Base-by-base conservation (phyloP, 1,140 invertebrate genomes). In the Ceratina japonica region DNA sequence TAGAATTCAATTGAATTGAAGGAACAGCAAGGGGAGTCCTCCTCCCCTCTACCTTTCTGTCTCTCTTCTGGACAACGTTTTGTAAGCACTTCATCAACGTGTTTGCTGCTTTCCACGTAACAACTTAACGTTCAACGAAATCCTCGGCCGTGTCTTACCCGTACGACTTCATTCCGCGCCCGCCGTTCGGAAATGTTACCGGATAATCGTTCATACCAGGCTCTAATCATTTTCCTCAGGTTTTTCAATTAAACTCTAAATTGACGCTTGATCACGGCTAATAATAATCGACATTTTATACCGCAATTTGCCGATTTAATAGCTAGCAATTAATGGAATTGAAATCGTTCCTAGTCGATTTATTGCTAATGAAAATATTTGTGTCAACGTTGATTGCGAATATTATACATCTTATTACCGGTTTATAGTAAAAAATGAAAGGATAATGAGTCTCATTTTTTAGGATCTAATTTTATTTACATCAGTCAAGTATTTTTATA, bases 1-100 rank as follows among this genome's bases (percentile, higher is more conserved):
- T 91, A 92, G 90, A 92, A 91, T 92, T 92, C 89, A 92, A 92
- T 92, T 92, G 90, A 91, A 92, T 90, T 91, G 90, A 92, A 92
- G 91, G 90, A 92, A 90, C 86, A 76, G 80, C 85, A 86, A 89
- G 87, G 89, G 89, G 87, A 89, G 79, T 75, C 70, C 84, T 88
- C 79, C 75, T 52, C 71, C 61, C 65, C 58, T 68, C 65, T 76
- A 61, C 80, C 65, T 72, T 73, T 75, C 71, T 80, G 59, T 83
- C 84, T 83, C 82, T 80, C 72, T 79, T 79, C 73, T 75, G 80
- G 79, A 78, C 69, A 68, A 86, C 84, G 73, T 86, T 84, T 87
- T 87, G 79, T 86, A 86, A 87, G 80, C 81, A 82, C 78, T 74
- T 86, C 86, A 75, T 75, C 66, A 83, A 75, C 81, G 76, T 85